Percentiles rank a stretch among this genome's conserved stretches.
These are phyloP conservation scores for Antennarius maculatus DNA, from an alignment of 2,797 vertebrate species.

Conservation along the genomic window DNA sequence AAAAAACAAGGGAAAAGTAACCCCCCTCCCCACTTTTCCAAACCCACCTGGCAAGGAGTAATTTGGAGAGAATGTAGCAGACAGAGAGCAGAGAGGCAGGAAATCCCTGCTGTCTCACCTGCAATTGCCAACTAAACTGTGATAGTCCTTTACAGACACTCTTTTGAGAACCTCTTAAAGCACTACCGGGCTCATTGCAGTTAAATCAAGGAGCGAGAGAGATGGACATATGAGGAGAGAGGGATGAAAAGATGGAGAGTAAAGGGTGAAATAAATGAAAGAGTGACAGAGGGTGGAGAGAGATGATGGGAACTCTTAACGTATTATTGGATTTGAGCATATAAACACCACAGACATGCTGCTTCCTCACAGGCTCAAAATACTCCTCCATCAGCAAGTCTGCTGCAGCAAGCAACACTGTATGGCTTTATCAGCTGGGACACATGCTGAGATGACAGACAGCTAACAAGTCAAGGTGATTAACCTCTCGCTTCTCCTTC, in stretches of 20 bases:
- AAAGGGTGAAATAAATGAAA: conserved; percentile 18
- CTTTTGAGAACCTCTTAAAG: conserved; percentile 72
- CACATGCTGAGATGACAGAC: conserved; percentile 58
- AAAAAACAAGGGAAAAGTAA: conserved; percentile 9
- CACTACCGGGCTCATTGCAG: conserved; percentile 39
- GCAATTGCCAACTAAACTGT: conserved; percentile 67
- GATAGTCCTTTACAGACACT: conserved; percentile 61
- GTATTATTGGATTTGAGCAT: conserved; percentile 26
- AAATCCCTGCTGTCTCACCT: conserved; percentile 80
- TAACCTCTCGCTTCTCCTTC: conserved; percentile 54
- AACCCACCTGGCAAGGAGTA: conserved; percentile 69
- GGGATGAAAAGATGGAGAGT: conserved; percentile 29
- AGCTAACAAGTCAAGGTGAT: conserved; percentile 54
- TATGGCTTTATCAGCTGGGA: conserved; percentile 53
- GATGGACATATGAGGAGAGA: conserved; percentile 33
- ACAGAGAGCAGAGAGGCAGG: conserved; percentile 63
- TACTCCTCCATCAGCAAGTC: conserved; percentile 22
- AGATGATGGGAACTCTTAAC: conserved; percentile 11
- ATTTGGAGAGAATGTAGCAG: conserved; percentile 75
- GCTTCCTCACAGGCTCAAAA: conserved; percentile 6
- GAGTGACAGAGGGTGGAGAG: neutral
- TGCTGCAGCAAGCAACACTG: conserved; percentile 21
- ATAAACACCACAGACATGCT: conserved; percentile 24
- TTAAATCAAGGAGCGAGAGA: conserved; percentile 31
- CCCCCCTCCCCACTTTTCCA: conserved; percentile 4